Percentiles rank a stretch among this genome's conserved stretches.
Conservation (phyloP, 2,797 vertebrate species). For the Myotis myotis region DNA sequence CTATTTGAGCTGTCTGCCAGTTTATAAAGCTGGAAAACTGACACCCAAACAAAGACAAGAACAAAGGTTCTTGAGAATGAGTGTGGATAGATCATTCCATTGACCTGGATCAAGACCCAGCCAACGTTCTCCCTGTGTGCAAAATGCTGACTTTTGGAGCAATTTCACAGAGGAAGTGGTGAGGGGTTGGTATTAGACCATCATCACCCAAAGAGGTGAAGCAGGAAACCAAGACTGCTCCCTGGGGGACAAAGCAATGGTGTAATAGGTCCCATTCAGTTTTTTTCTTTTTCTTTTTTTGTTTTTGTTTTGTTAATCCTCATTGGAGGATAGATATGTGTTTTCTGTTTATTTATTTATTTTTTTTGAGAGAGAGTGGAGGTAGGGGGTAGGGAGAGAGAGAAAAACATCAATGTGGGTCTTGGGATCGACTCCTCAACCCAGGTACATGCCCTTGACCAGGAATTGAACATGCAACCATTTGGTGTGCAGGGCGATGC, state of each 20-base stretch:
- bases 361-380: too few relatives aligned
- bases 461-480: too few relatives aligned
- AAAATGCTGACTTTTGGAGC: neutral
- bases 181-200: neutral
- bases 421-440: too few relatives aligned
- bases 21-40: conserved; percentile 15
- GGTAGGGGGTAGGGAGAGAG: too few relatives aligned
- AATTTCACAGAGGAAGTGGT: conserved; percentile 8
- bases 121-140: neutral
- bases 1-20: neutral
- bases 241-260: neutral
- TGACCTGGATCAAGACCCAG: neutral
- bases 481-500: too few relatives aligned
- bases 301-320: too few relatives aligned
- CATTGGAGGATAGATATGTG: too few relatives aligned
- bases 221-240: conserved; percentile 12
- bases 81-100: neutral
- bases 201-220: neutral
- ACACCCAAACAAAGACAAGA: neutral
- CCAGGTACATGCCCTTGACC: too few relatives aligned
- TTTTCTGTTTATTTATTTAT: too few relatives aligned
- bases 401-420: too few relatives aligned
- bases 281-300: too few relatives aligned
- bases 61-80: neutral
- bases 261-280: neutral